Evolutionary conservation across 2,888 invertebrate genomes (phyloP), one percentile per base, ranked within the genome.

Genomic region (Salticus scenicus): DNA sequence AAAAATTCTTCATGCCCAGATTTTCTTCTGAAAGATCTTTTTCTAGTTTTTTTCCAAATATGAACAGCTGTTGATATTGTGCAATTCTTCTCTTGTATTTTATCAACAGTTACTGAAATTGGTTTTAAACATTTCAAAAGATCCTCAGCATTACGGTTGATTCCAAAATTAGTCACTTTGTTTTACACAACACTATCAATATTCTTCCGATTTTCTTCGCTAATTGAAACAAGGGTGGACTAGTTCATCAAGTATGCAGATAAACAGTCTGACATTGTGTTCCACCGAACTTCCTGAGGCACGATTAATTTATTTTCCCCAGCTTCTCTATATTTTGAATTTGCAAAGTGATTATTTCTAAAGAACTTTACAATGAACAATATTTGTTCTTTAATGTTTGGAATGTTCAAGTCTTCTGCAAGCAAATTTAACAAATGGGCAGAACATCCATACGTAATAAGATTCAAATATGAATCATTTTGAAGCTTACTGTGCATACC

Each of bases 111-210:
- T 69, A 14, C 30, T 69, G 69, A 69, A 69, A 69, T 31, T 69
- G 69, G 20, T 69, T 69, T 69, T 20, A 69, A 69, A 33, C 20
- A 33, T 31, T 69, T 69, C 31, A 69, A 69, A 12, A 69, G 69
- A 28, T 66, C 66, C 30, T 69, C 69, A 69, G 31, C 69, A 69
- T 69, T 69, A 4, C 37, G 2, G 5, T 69, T 69, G n/a, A 31
- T 69, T 69, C 69, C 33, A 69, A 69, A 69, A 33, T 69, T 69
- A 17, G 69, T 69, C 12, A 69, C 69, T 20, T 69, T 69, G 31
- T 69, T 69, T 31, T 69, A 37, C 2, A 69, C 66, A 66, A 20
- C 28, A 7, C 5, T 27, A 24, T 66, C 66, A 69, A 33, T 69
- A 1, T 31, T 10, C 30, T 30, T 20, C 4, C 69, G 31, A 17